A percentile compares a stretch with the other conserved stretches of the same genome.
These are phyloP conservation scores for Sipha maydis DNA, from an alignment of 2,888 invertebrate species.

Conservation along the genomic window DNA sequence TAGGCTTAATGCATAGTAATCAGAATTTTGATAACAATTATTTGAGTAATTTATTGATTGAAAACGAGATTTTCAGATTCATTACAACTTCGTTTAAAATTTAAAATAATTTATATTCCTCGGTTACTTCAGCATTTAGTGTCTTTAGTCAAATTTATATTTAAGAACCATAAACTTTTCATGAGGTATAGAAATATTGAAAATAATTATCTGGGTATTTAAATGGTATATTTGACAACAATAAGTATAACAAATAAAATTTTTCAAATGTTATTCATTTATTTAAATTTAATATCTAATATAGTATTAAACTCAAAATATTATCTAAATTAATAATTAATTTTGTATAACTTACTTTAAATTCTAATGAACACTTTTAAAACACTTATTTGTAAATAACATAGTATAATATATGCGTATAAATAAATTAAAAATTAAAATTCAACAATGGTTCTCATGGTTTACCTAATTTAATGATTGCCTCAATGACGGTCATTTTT, in stretches of 20 bases:
- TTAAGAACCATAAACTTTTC: too few relatives aligned
- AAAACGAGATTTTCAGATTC: too few relatives aligned
- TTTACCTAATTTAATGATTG: constrained; percentile 45
- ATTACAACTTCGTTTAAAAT: too few relatives aligned
- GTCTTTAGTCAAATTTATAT: too few relatives aligned
- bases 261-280: constrained; percentile 5
- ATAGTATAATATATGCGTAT: constrained; percentile 15
- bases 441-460: constrained; percentile 34
- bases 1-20: too few relatives aligned
- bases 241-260: neutral
- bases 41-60: too few relatives aligned
- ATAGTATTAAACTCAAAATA: constrained; percentile 20
- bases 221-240: neutral
- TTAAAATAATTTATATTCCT: too few relatives aligned
- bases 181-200: neutral
- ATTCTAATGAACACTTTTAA: constrained; percentile 59
- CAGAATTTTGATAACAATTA: too few relatives aligned
- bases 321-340: constrained; percentile 37
- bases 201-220: neutral
- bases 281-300: constrained; percentile 30
- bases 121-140: too few relatives aligned
- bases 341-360: constrained; percentile 39
- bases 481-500: constrained; percentile 22
- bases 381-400: constrained; percentile 43
- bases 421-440: constrained; percentile 16